phyloP scores from a whole-genome alignment of 2,797 vertebrate species.

The Triplophysa yarkandensis region DNA sequence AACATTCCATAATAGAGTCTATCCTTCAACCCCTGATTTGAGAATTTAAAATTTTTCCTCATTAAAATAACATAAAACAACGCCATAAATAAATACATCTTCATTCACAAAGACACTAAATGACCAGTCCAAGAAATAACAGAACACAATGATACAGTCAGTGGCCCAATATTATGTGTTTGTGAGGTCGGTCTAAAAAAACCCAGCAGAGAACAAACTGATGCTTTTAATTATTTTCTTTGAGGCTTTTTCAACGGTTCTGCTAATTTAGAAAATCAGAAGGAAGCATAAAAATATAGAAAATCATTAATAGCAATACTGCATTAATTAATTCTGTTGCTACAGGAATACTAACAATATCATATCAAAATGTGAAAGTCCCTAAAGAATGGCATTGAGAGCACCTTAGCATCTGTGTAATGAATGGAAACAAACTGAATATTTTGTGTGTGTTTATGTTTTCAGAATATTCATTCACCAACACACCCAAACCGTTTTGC shows the following conservation, averaged over 20 bases:
- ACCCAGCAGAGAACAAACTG: not conserved
- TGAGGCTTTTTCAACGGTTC: no score
- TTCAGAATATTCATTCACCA: conserved; percentile 8
- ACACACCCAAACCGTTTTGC: not conserved
- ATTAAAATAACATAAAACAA: not conserved
- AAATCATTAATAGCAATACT: not conserved
- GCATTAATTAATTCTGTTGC: not conserved
- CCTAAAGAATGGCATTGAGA: not conserved
- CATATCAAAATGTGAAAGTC: not conserved
- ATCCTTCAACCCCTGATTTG: not conserved
- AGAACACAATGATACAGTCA: not conserved
- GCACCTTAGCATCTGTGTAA: not conserved
- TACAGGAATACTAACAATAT: not conserved
- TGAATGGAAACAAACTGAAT: not conserved
- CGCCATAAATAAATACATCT: not conserved
- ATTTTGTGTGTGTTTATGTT: not conserved
- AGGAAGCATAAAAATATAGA: no score
- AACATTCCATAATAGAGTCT: no score
- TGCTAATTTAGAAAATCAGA: no score
- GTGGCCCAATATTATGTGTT: not conserved
- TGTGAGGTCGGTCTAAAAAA: not conserved
- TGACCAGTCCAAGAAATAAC: not conserved
- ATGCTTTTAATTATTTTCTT: not conserved
- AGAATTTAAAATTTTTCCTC: conserved; percentile 1
- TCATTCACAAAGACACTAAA: not conserved